These are phyloP conservation scores for Drosophila persimilis DNA, from an alignment of 1,140 invertebrate species.

Conservation along the genomic window DNA sequence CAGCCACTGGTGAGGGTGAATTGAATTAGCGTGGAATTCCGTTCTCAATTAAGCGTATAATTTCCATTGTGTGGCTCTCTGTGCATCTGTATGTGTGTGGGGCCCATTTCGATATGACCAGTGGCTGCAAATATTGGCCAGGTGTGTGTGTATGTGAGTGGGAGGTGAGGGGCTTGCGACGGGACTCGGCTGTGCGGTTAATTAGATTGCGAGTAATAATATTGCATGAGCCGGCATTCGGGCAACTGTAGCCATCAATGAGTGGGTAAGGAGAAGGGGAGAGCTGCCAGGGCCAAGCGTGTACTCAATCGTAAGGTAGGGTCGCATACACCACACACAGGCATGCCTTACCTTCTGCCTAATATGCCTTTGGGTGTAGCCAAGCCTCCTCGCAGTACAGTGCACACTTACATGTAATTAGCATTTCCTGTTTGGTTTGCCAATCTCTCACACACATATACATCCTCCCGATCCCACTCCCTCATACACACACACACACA, in stretches of 20 bases:
- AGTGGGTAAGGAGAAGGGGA: neutral
- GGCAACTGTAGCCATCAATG: constrained; percentile 19
- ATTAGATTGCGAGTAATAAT: constrained; percentile 77
- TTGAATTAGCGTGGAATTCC: constrained; percentile 72
- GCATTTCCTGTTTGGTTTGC: constrained; percentile 66
- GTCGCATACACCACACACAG: constrained; percentile 6
- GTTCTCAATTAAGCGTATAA: constrained; percentile 72
- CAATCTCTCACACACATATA: constrained; percentile 33
- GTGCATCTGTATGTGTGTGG: neutral
- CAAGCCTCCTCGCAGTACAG: constrained; percentile 23
- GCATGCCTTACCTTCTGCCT: no score
- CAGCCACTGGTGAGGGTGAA: constrained; percentile 35
- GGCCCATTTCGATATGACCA: constrained; percentile 25
- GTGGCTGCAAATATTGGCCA: constrained; percentile 52
- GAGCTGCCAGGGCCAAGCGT: neutral
- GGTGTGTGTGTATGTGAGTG: constrained; percentile 9
- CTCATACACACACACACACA: constrained; percentile 12
- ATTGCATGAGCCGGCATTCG: constrained; percentile 53
- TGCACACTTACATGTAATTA: constrained; percentile 72
- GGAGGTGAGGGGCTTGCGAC: neutral
- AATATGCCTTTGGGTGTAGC: no score
- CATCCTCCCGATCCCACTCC: neutral
- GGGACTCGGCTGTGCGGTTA: constrained; percentile 54
- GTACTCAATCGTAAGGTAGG: neutral
- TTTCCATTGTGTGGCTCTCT: constrained; percentile 31